phyloP scores from a whole-genome alignment of 2,113 vertebrate species.

The Coreoperca whiteheadi region DNA sequence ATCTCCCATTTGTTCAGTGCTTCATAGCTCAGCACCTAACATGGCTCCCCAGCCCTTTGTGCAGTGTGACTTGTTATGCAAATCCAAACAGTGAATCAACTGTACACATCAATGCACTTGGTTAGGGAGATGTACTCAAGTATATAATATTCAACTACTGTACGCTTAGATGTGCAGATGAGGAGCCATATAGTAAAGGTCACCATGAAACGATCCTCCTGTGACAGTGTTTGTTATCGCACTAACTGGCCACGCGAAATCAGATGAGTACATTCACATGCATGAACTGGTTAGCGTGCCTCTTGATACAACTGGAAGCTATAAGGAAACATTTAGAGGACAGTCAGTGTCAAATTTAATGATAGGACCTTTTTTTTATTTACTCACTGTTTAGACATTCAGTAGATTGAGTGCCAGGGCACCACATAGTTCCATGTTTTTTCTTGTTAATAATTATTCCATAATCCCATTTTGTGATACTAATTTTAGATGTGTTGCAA shows the following conservation, averaged over 20 bases:
- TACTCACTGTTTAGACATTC: neutral
- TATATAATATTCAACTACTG: constrained; percentile 4
- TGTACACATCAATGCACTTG: constrained; percentile 25
- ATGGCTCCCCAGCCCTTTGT: neutral
- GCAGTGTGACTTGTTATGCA: constrained; percentile 13
- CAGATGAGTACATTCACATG: neutral
- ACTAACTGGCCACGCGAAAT: constrained; percentile 24
- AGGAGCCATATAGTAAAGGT: neutral
- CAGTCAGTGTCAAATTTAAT: neutral
- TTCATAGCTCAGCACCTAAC: neutral
- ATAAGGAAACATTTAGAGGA: neutral
- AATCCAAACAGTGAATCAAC: constrained; percentile 37
- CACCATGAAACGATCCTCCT: neutral
- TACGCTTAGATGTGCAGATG: constrained; percentile 12
- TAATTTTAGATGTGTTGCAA: neutral
- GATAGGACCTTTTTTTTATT: neutral
- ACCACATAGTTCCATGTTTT: neutral
- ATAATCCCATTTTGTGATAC: neutral
- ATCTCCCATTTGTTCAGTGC: neutral
- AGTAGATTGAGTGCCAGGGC: neutral
- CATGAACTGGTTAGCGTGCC: neutral
- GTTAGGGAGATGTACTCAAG: constrained; percentile 19
- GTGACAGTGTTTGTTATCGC: constrained; percentile 31
- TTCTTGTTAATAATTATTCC: neutral
- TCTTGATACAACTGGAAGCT: neutral